These are phyloP conservation scores for Liolophura sinensis DNA, from an alignment of 1,140 invertebrate species.

Conservation along the genomic window DNA sequence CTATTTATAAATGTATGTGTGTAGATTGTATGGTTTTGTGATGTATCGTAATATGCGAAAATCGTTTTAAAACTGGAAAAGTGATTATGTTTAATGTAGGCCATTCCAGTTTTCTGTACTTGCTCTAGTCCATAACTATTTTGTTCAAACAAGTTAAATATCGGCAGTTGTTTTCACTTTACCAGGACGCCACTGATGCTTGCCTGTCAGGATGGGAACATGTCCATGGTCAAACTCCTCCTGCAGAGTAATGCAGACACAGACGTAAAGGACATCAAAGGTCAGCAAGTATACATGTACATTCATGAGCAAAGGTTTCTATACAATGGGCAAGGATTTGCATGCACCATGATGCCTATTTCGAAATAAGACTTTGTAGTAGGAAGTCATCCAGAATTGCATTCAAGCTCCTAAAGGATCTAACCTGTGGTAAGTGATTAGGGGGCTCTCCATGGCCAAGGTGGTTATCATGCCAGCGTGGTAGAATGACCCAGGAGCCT, in stretches of 20 bases:
- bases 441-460: no score
- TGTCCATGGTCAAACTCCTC: constrained; percentile 36
- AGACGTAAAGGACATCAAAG: constrained; percentile 36
- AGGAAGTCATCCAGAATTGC: no score
- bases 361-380: no score
- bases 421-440: no score
- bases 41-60: neutral
- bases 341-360: no score
- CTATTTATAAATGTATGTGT: no score
- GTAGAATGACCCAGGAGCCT: no score
- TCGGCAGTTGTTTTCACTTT: neutral
- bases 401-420: no score
- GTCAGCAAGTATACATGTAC: constrained; percentile 8
- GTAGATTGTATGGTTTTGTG: no score
- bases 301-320: no score
- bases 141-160: neutral
- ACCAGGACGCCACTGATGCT: constrained; percentile 37
- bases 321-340: no score
- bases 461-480: no score
- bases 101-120: neutral
- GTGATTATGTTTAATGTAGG: neutral
- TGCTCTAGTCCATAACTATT: neutral
- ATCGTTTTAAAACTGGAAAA: neutral
- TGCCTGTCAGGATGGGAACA: constrained; percentile 37
- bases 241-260: constrained; percentile 35